phyloP scores from a whole-genome alignment of 1,140 invertebrate species.

The Acromyrmex charruanus region DNA sequence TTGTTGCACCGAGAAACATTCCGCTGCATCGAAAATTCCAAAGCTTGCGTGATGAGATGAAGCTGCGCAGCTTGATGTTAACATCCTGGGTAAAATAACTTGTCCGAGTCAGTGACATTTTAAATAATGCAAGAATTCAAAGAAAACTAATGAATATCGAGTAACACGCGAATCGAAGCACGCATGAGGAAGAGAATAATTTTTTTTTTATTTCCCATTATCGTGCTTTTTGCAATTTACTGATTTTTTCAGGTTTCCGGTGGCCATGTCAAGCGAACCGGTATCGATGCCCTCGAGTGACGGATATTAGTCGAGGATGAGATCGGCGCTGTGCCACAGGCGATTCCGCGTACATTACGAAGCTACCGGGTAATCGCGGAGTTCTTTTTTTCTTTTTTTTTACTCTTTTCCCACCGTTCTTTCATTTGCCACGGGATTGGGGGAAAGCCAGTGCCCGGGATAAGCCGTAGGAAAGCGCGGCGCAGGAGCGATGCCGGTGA shows the following conservation, averaged over 20 bases:
- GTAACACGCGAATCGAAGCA: neutral
- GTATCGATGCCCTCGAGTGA: slow-evolving; percentile 36
- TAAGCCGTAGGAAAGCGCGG: slow-evolving; percentile 83
- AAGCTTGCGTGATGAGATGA: neutral
- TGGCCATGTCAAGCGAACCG: slow-evolving; percentile 19
- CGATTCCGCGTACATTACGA: slow-evolving; percentile 48
- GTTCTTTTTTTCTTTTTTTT: slow-evolving; percentile 4
- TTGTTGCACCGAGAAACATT: slow-evolving; percentile 5
- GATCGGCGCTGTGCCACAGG: slow-evolving; percentile 30
- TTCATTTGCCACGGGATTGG: slow-evolving; percentile 80
- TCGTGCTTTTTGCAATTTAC: slow-evolving; percentile 2
- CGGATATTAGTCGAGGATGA: slow-evolving; percentile 49
- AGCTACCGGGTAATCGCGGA: neutral
- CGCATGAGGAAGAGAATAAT: neutral
- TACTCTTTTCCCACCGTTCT: slow-evolving; percentile 54
- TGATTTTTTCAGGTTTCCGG: slow-evolving; percentile 12
- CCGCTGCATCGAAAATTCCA: neutral
- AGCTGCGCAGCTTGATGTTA: neutral
- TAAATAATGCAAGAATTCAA: neutral
- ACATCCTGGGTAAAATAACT: neutral
- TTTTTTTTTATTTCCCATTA: slow-evolving; percentile 13
- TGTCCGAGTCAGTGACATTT: neutral
- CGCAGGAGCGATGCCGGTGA: slow-evolving; percentile 82
- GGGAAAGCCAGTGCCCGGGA: slow-evolving; percentile 82
- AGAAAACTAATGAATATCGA: neutral